A percentile compares a stretch with the other conserved stretches of the same genome.
These are phyloP conservation scores for Hyposoter dolosus DNA, from an alignment of 2,888 invertebrate genomes.

Conservation along the genomic window DNA sequence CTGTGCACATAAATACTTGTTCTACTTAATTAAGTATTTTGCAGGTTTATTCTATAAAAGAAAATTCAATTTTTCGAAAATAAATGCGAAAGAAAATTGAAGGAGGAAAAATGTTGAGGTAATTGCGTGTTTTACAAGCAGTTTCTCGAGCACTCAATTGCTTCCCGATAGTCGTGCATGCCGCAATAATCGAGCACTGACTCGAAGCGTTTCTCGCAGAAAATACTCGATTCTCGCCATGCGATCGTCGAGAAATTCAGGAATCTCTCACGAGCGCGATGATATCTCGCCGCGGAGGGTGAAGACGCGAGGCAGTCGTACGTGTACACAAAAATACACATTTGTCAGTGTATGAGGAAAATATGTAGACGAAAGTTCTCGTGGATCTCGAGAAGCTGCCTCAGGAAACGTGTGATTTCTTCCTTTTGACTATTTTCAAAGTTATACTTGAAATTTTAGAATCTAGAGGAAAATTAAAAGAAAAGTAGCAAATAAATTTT, in stretches of 20 bases:
- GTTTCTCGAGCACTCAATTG: constrained; percentile 46
- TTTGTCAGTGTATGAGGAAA: background rate
- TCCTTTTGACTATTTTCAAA: background rate
- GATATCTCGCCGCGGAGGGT: constrained; percentile 23
- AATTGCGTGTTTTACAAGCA: constrained; percentile 22
- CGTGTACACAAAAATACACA: constrained; percentile 1
- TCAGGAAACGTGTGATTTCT: background rate
- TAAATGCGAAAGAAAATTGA: background rate
- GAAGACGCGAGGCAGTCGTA: background rate
- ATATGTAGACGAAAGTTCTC: background rate
- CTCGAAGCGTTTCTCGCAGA: constrained; percentile 23
- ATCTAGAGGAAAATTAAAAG: background rate
- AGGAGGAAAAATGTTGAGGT: background rate
- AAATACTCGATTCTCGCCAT: constrained; percentile 56
- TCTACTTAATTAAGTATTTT: background rate
- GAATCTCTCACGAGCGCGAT: constrained; percentile 41
- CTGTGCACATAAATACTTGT: background rate
- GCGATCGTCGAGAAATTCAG: constrained; percentile 42
- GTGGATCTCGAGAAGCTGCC: background rate
- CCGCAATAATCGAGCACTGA: constrained; percentile 7
- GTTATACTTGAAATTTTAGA: background rate
- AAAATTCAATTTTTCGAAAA: background rate
- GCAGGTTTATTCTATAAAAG: background rate
- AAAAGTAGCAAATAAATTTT: background rate
- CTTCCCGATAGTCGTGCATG: constrained; percentile 12